Evolutionary conservation across 2,113 vertebrate genomes (phyloP).

Genomic region (Mohoua ochrocephala): DNA sequence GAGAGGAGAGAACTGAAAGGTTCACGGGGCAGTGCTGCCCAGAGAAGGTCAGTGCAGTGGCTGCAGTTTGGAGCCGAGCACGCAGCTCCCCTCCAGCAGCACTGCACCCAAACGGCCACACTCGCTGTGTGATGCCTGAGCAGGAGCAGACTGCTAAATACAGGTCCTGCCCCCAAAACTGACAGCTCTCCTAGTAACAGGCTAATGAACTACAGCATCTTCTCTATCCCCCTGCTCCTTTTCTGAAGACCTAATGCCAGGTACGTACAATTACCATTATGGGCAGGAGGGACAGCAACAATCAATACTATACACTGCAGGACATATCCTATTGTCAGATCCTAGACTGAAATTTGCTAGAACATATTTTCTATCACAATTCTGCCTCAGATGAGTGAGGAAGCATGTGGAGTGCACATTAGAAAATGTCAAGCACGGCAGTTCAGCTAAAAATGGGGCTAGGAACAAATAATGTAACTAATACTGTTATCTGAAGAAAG

Average conservation of each 20-base stretch:
- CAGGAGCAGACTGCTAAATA: not conserved
- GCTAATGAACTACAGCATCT: not conserved
- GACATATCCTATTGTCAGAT: not conserved
- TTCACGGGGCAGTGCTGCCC: not conserved
- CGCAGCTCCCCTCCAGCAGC: fast-evolving
- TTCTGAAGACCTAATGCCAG: not conserved
- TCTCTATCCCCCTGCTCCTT: not conserved
- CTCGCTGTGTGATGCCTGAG: not conserved
- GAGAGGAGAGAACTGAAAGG: not conserved
- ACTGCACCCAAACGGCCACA: fast-evolving
- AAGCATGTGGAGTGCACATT: not conserved
- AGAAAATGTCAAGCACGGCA: not conserved
- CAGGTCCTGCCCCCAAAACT: not conserved
- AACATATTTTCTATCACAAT: not conserved
- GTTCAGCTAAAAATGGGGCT: not conserved
- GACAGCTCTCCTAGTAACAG: not conserved
- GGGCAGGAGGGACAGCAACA: not conserved
- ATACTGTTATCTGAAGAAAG: not conserved
- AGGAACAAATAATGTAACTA: not conserved
- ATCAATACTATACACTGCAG: not conserved
- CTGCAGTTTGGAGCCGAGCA: not conserved
- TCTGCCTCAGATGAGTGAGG: not conserved
- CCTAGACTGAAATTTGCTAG: not conserved
- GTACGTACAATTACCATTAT: not conserved
- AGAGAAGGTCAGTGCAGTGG: not conserved